Percentiles rank a stretch among this genome's conserved stretches.
phyloP scores from a whole-genome alignment of 2,797 vertebrate species.

The Ambastaia sidthimunki region DNA sequence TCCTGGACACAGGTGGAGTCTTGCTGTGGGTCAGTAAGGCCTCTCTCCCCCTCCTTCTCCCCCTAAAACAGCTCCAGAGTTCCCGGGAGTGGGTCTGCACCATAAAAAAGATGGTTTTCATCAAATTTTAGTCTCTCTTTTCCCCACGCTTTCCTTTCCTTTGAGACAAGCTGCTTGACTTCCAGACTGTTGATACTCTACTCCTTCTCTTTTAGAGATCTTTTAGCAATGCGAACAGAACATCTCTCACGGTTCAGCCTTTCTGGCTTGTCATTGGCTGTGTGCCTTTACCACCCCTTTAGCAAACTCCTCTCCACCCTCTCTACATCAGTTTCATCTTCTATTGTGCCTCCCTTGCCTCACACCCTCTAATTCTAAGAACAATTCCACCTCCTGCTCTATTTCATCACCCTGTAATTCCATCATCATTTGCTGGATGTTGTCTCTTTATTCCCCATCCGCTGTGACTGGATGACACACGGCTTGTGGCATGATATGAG shows the following conservation, averaged over 20 bases:
- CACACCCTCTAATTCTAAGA: slow-evolving; percentile 45
- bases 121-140: slow-evolving; percentile 1
- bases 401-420: slow-evolving; percentile 43
- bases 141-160: slow-evolving; percentile 2
- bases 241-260: slow-evolving; percentile 68
- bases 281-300: slow-evolving; percentile 68
- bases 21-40: slow-evolving; percentile 44
- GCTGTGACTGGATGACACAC: slow-evolving; percentile 69
- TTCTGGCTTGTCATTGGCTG: slow-evolving; percentile 76
- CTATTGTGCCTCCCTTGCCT: slow-evolving; percentile 54
- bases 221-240: slow-evolving; percentile 59
- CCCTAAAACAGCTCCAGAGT: not conserved
- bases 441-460: slow-evolving; percentile 58
- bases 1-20: slow-evolving; percentile 45
- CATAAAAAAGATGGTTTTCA: not conserved
- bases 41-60: slow-evolving; percentile 27
- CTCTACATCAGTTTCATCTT: slow-evolving; percentile 60
- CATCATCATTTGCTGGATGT: slow-evolving; percentile 42
- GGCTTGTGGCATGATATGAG: slow-evolving; percentile 65
- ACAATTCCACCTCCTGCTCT: slow-evolving; percentile 30
- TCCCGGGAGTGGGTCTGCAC: slow-evolving; percentile 3
- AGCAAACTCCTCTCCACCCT: slow-evolving; percentile 66
- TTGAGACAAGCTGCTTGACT: slow-evolving; percentile 1
- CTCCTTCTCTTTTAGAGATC: slow-evolving; percentile 30
- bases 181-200: slow-evolving; percentile 16